Evolutionary conservation across 2,113 vertebrate genomes (phyloP).

Genomic region (Chitala chitala): DNA sequence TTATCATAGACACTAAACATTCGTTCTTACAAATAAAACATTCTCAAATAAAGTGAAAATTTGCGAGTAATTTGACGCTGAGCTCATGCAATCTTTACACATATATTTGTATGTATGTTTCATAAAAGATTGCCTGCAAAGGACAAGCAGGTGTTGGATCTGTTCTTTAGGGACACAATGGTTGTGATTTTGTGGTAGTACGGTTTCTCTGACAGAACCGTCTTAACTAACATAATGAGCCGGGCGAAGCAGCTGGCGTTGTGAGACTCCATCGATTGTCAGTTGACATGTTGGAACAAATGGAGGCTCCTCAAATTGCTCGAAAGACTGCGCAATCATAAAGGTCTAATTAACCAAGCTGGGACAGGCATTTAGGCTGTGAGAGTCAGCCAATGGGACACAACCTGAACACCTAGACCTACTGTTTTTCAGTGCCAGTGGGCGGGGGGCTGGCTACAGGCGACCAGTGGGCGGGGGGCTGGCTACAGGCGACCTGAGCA

Average conservation of each 20-base stretch:
- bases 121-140: too few species aligned
- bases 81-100: too few species aligned
- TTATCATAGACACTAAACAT: too few species aligned
- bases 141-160: conserved; percentile 36
- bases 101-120: too few species aligned
- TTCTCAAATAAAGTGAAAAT: too few species aligned
- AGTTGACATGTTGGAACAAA: conserved; percentile 53
- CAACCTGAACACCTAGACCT: conserved; percentile 47
- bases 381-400: conserved; percentile 36
- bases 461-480: conserved; percentile 51
- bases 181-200: conserved; percentile 39
- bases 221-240: conserved; percentile 51
- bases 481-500: conserved; percentile 45
- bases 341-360: conserved; percentile 42
- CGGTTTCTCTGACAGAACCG: conserved; percentile 35
- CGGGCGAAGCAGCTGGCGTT: conserved; percentile 62
- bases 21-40: too few species aligned
- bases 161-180: conserved; percentile 29
- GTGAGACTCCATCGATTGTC: conserved; percentile 39
- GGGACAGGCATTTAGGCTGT: conserved; percentile 39
- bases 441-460: conserved; percentile 60
- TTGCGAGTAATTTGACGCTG: too few species aligned
- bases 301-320: conserved; percentile 32
- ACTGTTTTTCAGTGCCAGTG: conserved; percentile 61
- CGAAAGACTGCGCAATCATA: conserved; percentile 52